Conservation (phyloP, 2,888 invertebrate species). For the Oxycera nigricornis region DNA sequence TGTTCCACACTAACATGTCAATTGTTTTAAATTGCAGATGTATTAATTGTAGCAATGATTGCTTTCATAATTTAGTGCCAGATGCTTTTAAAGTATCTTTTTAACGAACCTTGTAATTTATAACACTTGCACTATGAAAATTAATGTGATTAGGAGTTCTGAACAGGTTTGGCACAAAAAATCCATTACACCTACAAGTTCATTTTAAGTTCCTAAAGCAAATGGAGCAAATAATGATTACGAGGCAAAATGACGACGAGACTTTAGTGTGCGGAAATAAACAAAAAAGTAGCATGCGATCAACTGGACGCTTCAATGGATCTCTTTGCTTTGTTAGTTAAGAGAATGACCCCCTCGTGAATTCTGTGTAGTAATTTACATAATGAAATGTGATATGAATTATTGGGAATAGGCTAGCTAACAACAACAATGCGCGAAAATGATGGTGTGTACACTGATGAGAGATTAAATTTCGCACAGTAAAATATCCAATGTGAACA, state of each 20-base stretch:
- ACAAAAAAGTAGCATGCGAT: background rate
- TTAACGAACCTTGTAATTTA: too few relatives aligned
- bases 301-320: constrained; percentile 1
- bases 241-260: background rate
- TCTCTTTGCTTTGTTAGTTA: background rate
- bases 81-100: too few relatives aligned
- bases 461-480: constrained; percentile 29
- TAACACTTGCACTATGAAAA: too few relatives aligned
- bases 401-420: constrained; percentile 9
- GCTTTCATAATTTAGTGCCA: too few relatives aligned
- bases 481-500: background rate
- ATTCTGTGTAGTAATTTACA: constrained; percentile 27
- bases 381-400: constrained; percentile 39
- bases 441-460: constrained; percentile 7
- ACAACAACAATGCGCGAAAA: background rate
- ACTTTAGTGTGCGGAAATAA: background rate
- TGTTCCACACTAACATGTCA: background rate
- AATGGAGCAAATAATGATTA: background rate
- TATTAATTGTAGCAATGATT: background rate
- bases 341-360: constrained; percentile 11
- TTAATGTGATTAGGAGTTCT: too few relatives aligned
- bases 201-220: background rate
- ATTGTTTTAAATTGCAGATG: background rate
- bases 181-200: constrained; percentile 6
- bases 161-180: background rate